Conservation (phyloP, 1,140 invertebrate species). For the Zaprionus gabonicus region DNA sequence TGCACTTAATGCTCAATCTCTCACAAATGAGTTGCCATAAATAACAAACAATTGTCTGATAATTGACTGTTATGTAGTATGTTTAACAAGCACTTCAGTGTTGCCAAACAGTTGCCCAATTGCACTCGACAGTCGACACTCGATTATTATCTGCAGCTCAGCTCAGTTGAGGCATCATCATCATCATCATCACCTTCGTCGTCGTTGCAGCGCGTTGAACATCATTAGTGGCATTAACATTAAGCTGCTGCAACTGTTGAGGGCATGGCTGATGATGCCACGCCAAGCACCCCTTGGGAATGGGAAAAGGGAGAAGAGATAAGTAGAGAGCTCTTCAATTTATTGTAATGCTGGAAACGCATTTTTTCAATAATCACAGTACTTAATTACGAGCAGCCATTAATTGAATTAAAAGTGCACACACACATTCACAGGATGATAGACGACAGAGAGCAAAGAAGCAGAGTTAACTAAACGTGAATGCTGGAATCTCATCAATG, state of each 20-base stretch:
- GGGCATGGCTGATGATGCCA: not conserved
- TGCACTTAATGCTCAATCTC: constrained; percentile 1
- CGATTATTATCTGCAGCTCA: constrained; percentile 17
- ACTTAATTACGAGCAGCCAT: constrained; percentile 33
- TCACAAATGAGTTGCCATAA: constrained; percentile 14
- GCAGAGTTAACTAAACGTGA: constrained; percentile 29
- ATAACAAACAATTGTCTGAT: constrained; percentile 20
- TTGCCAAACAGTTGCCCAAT: constrained; percentile 8
- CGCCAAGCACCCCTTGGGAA: not conserved
- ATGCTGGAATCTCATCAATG: constrained; percentile 37
- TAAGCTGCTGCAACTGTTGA: constrained; percentile 9
- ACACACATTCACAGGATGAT: not conserved
- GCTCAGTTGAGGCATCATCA: constrained; percentile 1
- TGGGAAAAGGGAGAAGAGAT: not conserved
- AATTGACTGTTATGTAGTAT: constrained; percentile 10
- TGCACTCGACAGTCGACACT: constrained; percentile 15
- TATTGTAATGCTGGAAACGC: constrained; percentile 26
- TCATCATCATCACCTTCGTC: not conserved
- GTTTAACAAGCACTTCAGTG: constrained; percentile 7
- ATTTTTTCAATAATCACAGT: constrained; percentile 36
- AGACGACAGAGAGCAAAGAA: not conserved
- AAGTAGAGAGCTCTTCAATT: constrained; percentile 18
- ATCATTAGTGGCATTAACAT: constrained; percentile 23
- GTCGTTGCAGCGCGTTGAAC: not conserved
- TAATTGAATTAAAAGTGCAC: constrained; percentile 38